Base-by-base conservation (phyloP, 1,140 invertebrate genomes). In the Drosophila ambigua region DNA sequence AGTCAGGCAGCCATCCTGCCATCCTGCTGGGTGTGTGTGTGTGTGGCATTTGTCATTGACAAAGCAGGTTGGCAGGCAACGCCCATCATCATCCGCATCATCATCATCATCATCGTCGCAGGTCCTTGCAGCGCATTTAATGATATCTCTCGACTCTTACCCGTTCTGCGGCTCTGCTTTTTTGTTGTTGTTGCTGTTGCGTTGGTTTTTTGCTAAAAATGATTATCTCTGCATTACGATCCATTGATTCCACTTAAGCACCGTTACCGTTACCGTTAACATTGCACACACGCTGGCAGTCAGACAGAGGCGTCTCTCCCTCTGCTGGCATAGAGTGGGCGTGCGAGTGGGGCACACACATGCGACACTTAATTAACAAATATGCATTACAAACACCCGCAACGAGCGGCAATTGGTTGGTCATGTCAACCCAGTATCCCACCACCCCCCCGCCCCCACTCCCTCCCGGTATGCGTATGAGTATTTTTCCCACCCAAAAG, bases 171-270 rank as follows among this genome's bases (percentile, higher is more conserved):
- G 1, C 20, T 9, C 23, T 49, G 7, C 28, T 23, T 8, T 31
- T 26, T 50, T 16, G n/a, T n/a, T n/a, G n/a, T n/a, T n/a, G n/a
- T n/a, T 26, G 43, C 24, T 23, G 9, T 7, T n/a, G 15, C 28
- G 31, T 23, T 39, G 28, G 16, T 62, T 61, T 62, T 54, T 83
- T 69, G 43, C 66, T 81, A 71, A 75, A 87, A 88, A 76, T 88
- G 83, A 87, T 87, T 88, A 87, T 87, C 83, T 87, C 72, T 76
- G 76, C 72, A 88, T 87, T 88, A 87, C 83, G 88, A 88, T 88
- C 83, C 83, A 87, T 87, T 87, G 83, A 87, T 87, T 88, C 79
- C 83, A 87, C 83, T 87, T 87, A 88, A 88, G 83, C 84, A 87
- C 79, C 16, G 16, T 16, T 16, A 16, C 16, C 16, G 16, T 16